Percentiles rank a stretch among this genome's conserved stretches.
Conservation (phyloP, 2,888 invertebrate species). For the Ypsolopha sequella region DNA sequence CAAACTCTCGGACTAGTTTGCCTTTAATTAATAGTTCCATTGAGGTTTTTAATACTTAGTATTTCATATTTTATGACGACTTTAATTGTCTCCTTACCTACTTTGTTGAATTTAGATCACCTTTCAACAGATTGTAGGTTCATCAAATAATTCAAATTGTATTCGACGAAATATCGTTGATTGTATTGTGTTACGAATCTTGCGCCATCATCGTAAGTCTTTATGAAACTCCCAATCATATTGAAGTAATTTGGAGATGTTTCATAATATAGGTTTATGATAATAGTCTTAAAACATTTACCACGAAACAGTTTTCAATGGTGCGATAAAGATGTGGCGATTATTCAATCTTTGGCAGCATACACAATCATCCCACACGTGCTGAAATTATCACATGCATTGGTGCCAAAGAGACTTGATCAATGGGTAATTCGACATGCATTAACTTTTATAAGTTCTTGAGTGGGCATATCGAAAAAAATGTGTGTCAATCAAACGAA, state of each 20-base stretch:
- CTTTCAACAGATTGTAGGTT: neutral
- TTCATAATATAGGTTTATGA: neutral
- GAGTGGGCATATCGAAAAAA: conserved; percentile 16
- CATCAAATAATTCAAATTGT: neutral
- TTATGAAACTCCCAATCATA: neutral
- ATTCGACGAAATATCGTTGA: no score
- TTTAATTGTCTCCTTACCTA: neutral
- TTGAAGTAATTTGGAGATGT: neutral
- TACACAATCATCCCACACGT: conserved; percentile 39
- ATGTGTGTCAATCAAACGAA: conserved; percentile 29
- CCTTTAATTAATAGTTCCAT: conserved; percentile 3
- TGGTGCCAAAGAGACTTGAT: conserved; percentile 55
- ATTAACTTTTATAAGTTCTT: conserved; percentile 8
- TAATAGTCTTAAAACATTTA: neutral
- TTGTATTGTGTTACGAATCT: neutral
- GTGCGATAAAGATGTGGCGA: conserved; percentile 18
- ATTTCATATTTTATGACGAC: neutral
- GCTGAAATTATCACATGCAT: conserved; percentile 51
- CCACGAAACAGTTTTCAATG: conserved; percentile 7
- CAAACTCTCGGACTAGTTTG: conserved; percentile 22
- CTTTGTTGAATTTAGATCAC: no score
- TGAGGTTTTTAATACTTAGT: neutral
- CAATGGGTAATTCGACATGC: conserved; percentile 36
- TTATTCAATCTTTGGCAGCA: conserved; percentile 60
- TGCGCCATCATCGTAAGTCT: no score